Evolutionary conservation across 2,113 vertebrate genomes (phyloP).

Genomic region (Embiotoca jacksoni): DNA sequence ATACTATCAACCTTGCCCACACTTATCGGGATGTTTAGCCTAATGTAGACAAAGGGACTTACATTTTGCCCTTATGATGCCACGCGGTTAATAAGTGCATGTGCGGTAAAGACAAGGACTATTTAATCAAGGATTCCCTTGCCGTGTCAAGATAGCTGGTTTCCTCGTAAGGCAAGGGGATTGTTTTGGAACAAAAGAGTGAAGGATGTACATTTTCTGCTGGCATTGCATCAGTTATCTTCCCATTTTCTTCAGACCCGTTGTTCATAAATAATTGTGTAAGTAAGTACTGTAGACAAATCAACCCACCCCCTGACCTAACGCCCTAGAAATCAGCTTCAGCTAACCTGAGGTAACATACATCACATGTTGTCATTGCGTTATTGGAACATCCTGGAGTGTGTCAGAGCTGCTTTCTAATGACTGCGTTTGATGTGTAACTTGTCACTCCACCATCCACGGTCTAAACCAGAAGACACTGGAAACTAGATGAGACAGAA

Average conservation of each 20-base stretch:
- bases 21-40: conserved; percentile 58
- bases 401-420: conserved; percentile 60
- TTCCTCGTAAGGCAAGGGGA: neutral
- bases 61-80: conserved; percentile 40
- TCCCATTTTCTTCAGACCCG: conserved; percentile 17
- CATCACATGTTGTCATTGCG: conserved; percentile 19
- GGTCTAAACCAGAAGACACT: conserved; percentile 21
- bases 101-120: neutral
- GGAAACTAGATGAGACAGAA: conserved; percentile 15
- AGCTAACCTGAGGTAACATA: conserved; percentile 35
- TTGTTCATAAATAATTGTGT: conserved; percentile 11
- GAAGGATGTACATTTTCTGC: neutral
- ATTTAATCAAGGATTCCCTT: conserved; percentile 7
- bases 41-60: conserved; percentile 50
- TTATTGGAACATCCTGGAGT: conserved; percentile 50
- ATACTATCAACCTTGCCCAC: conserved; percentile 24
- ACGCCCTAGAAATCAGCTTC: neutral
- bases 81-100: conserved; percentile 6
- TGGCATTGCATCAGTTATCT: conserved; percentile 34
- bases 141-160: neutral
- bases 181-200: too few relatives aligned
- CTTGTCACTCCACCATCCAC: conserved; percentile 30
- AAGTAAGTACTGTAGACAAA: neutral
- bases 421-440: conserved; percentile 47
- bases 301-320: conserved; percentile 24